Evolutionary conservation across 2,888 invertebrate genomes (phyloP), one percentile per base, ranked within the genome.

Genomic region (Heliconius sara): DNA sequence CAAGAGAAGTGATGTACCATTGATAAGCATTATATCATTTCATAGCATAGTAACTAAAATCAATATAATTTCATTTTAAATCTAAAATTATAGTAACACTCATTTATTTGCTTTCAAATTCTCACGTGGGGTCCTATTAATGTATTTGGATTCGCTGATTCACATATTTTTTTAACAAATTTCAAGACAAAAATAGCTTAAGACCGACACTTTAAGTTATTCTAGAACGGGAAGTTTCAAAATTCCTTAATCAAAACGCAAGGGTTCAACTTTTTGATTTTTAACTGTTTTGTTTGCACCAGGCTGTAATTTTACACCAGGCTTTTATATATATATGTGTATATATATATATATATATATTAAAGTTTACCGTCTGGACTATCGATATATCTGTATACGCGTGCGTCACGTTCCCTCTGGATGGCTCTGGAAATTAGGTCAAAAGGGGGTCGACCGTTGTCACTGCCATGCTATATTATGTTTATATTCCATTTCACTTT

Each of bases 401-500:
- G 85, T 92, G 91, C 93, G 93, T 94, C 93, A 93, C 88, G 85
- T 85, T 87, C 88, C 89, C 89, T 89, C 86, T 88, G 90, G 87
- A 90, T 92, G 92, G 93, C 91, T 90, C 89, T 88, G 86, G 91
- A 89, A 94, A 92, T 91, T 95, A 92, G 94, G 94, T 94, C 94
- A 94, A 90, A 90, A 89, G 91, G 92, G 94, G 94, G 92, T 91
- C 93, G 90, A 89, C 87, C 93, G 93, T 92, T 93, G 93, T 93
- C 93, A 92, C 93, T 93, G 92, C 86, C 92, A 92, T 81, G 80
- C 81, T 80, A 80, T 81, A 81, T 79, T 81, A 83, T 80, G 77
- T 70, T 68, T 78, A 78, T 70, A 82, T 81, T 74, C 81, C 79
- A 82, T 82, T 79, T 81, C 81, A 78, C 74, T 74, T 76, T 75